Base-by-base conservation (phyloP, 2,797 vertebrate species). In the Hylomyscus alleni region DNA sequence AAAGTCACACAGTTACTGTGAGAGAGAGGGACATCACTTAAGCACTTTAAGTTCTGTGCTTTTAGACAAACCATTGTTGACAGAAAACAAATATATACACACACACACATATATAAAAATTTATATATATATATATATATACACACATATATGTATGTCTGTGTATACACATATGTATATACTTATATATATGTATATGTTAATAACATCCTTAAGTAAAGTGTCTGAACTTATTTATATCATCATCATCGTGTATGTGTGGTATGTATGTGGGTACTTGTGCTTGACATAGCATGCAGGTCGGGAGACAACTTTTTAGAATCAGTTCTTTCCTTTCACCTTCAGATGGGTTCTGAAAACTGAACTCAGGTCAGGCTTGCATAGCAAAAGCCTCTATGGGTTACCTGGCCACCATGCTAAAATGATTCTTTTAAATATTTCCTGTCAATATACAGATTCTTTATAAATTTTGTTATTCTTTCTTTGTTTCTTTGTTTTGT, bases 381-480 rank as follows among this genome's bases (percentile, higher is more conserved):
- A 47, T 6, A 44, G 24, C 14, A 47, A 47, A 47, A 47, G 81
- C 17, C 1, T 34, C 40, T 84, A 5, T 62, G 14, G 29, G 81
- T 44, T 65, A 31, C 60, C 17, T 17, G 47, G 4, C 24, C 44
- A 47, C 4, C 15, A 31, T 47, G 26, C 40, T 47, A 17, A 84
- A 62, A 10, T 37, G 10, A 69, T 69, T 80, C 19, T 85, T 96
- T 93, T 87, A 93, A 93, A 69, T 17, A 84, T 54, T 95, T 90
- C 20, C 47, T 91, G 6, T 82, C 40, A 77, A 60, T 62, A 3
- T 34, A 75, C 2, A 80, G 15, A 93, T 73, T 72, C 15, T 92
- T 83, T 12, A 78, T 52, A 50, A 78, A 87, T 17, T 52, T 26
- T 89, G 52, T 83, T 80, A 92, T 12, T 87, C 12, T 47, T 89